Base-by-base conservation (phyloP, 37 sponge, comb jelly and placozoan genomes). In the Halichondria panicea region DNA sequence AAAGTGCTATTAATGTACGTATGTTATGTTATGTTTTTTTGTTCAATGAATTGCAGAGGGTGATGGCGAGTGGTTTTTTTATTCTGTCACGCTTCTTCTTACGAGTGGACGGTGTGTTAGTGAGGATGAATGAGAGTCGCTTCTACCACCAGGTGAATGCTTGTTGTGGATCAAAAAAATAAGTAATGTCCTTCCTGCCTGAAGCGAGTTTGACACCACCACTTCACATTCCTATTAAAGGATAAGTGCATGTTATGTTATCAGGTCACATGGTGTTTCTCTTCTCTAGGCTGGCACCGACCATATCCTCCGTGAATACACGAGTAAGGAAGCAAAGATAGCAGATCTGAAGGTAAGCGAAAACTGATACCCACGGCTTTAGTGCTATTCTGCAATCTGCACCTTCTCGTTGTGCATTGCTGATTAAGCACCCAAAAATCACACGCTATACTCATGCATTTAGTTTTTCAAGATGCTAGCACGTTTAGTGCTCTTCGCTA, bases 41-140 rank as follows among this genome's bases (percentile, higher is more conserved):
- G 24, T 6, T 27, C 43, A 30, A 5, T 4, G 1, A 22, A 24
- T 31, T 34, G 30, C 74, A 91, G 86, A 65, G 98, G 25, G 87
- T 91, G n/a, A 97, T 97, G 98, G 79, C 94, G 32, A 87, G 87
- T 79, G 87, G 90, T 21, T 86, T 97, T 70, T 88, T 91, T 39
- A 64, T 97, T 24, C 83, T 97, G 27, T 32, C 80, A 71, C 63
- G 98, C 32, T 88, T 83, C 80, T 97, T 94, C 48, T 63, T 97
- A 46, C 68, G 98, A 63, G 94, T 97, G 55, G 98, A 97, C 75
- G 90, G 82, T 18, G 92, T 94, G 18, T 59, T 97, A 36, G 83
- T 88, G 31, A 70, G 94, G 30, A 46, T 97, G 36, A 81, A 91
- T 74, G 98, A 97, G 33, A 94, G 94, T 18, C 32, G 98, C 28